phyloP scores from a whole-genome alignment of 2,888 invertebrate species.

The Tenthredo scrophulariae region DNA sequence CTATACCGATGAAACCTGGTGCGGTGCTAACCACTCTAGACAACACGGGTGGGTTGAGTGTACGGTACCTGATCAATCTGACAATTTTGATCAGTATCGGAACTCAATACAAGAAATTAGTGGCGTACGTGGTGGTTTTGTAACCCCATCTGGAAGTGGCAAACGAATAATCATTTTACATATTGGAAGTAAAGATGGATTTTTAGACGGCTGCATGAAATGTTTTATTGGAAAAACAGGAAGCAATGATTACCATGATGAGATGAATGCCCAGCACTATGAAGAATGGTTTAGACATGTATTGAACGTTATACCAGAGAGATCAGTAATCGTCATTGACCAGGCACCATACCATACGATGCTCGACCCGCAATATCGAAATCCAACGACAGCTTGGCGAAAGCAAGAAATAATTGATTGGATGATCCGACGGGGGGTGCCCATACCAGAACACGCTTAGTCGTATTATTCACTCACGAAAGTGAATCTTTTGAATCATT shows the following conservation, averaged over 20 bases:
- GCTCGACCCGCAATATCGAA: constrained; percentile 46
- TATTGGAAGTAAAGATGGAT: no score
- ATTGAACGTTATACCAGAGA: constrained; percentile 43
- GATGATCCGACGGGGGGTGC: neutral
- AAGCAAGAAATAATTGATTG: neutral
- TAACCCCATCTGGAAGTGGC: no score
- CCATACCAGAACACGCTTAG: neutral
- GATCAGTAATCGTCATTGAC: constrained; percentile 46
- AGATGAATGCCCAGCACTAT: constrained; percentile 48
- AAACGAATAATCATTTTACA: no score
- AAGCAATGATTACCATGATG: constrained; percentile 40
- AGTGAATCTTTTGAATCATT: constrained; percentile 1
- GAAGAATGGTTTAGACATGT: constrained; percentile 48
- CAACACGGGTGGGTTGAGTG: constrained; percentile 14
- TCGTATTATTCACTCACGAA: neutral
- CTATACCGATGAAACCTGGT: no score
- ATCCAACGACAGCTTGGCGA: constrained; percentile 29
- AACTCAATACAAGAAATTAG: neutral
- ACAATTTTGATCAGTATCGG: neutral
- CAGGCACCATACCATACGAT: constrained; percentile 55
- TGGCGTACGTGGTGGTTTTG: no score
- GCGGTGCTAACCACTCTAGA: constrained; percentile 13
- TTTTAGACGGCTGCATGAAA: neutral
- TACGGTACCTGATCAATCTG: neutral
- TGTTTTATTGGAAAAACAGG: constrained; percentile 46